Conservation (phyloP, 2,888 invertebrate genomes). For the Strigamia maritima region DNA sequence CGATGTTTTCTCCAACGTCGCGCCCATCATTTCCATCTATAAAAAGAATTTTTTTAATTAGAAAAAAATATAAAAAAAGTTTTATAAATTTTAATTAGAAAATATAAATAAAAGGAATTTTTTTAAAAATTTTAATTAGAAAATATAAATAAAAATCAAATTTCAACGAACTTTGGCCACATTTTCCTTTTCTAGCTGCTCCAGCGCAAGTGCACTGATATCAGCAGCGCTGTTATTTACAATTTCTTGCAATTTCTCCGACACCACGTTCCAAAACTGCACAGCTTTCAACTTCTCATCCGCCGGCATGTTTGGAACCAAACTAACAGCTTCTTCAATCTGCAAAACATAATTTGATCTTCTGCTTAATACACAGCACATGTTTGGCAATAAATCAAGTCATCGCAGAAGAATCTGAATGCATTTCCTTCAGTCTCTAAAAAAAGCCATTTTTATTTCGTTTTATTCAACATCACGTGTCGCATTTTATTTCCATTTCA, state of each 20-base stretch:
- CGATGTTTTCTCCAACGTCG: background rate
- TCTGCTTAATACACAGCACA: background rate
- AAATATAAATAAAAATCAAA: background rate
- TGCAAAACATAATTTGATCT: constrained; percentile 39
- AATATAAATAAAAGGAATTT: background rate
- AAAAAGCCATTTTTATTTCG: background rate
- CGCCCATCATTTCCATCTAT: constrained; percentile 23
- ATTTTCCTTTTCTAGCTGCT: constrained; percentile 45
- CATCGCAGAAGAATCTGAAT: background rate
- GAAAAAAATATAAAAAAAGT: background rate
- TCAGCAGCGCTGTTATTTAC: constrained; percentile 49
- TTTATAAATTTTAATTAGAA: background rate
- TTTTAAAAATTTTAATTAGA: background rate
- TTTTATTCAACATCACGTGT: background rate
- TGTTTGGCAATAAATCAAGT: constrained; percentile 29
- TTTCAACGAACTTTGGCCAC: constrained; percentile 41
- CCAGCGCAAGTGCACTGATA: constrained; percentile 46
- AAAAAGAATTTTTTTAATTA: background rate
- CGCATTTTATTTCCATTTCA: background rate
- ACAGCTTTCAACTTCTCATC: constrained; percentile 48
- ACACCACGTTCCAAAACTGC: constrained; percentile 48
- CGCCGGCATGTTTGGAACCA: constrained; percentile 47
- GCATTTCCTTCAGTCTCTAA: background rate
- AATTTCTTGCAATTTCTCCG: constrained; percentile 48
- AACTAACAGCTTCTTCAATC: constrained; percentile 48